These are phyloP conservation scores for Drosophila recens DNA, from an alignment of 2,888 invertebrate genomes.

Conservation along the genomic window DNA sequence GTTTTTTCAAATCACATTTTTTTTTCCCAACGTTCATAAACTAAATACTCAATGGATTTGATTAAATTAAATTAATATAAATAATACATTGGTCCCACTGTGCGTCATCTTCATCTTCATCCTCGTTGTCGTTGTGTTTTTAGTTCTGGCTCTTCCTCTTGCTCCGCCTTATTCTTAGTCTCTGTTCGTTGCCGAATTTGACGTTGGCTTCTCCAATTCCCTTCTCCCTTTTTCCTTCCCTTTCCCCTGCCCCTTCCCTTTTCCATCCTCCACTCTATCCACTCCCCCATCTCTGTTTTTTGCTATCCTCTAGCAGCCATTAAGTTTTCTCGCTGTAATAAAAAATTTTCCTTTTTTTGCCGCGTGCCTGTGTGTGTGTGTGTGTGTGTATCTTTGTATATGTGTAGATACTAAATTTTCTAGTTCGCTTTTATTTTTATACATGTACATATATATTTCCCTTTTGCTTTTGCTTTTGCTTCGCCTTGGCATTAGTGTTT, in stretches of 20 bases:
- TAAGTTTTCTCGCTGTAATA: constrained; percentile 84
- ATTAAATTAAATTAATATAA: no score
- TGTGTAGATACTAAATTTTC: constrained; percentile 82
- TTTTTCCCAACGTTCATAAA: no score
- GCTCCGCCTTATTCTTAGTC: background rate
- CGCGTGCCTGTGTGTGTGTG: constrained; percentile 43
- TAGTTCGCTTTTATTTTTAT: constrained; percentile 70
- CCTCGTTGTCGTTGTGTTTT: background rate
- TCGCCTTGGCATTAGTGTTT: constrained; percentile 83
- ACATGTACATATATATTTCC: constrained; percentile 41
- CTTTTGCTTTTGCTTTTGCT: constrained; percentile 47
- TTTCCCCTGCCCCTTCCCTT: constrained; percentile 3
- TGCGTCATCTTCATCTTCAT: background rate
- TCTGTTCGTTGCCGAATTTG: constrained; percentile 29
- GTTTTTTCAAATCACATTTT: no score
- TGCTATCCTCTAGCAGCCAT: constrained; percentile 80
- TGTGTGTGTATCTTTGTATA: constrained; percentile 48
- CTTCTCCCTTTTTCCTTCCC: constrained; percentile 12
- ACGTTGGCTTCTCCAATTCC: constrained; percentile 49
- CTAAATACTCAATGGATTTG: no score
- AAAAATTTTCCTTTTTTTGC: constrained; percentile 81
- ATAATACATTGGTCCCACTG: no score
- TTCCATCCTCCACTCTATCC: background rate
- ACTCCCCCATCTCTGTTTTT: constrained; percentile 15
- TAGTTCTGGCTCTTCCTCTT: background rate